Conservation (phyloP, 1,140 invertebrate genomes). For the Danaus melanippus region DNA sequence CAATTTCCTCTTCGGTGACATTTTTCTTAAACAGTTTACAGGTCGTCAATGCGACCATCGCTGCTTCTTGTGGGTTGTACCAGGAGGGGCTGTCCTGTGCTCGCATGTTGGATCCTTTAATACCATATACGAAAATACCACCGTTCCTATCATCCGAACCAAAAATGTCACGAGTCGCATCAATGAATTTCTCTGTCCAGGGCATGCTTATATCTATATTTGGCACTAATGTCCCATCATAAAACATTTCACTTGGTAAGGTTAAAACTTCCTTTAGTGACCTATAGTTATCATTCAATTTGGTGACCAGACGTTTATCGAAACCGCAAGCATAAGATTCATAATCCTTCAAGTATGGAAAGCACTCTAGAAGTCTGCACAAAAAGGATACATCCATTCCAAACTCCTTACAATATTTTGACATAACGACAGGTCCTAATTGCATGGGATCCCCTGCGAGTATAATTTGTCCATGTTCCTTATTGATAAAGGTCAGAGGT, state of each 20-base stretch:
- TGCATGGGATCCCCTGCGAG: constrained; percentile 94
- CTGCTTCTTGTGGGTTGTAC: constrained; percentile 91
- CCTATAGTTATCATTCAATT: constrained; percentile 83
- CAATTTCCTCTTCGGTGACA: constrained; percentile 81
- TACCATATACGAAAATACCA: constrained; percentile 88
- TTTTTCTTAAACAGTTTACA: constrained; percentile 77
- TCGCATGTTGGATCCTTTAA: constrained; percentile 82
- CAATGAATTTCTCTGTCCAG: constrained; percentile 44
- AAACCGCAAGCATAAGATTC: constrained; percentile 70
- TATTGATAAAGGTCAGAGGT: constrained; percentile 74
- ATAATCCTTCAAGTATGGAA: constrained; percentile 78
- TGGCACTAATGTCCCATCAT: constrained; percentile 79
- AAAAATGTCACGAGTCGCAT: constrained; percentile 57
- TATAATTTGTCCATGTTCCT: constrained; percentile 78
- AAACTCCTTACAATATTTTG: constrained; percentile 74
- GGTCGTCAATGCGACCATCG: constrained; percentile 76
- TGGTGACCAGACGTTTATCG: constrained; percentile 80
- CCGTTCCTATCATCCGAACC: constrained; percentile 51
- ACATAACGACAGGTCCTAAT: constrained; percentile 87
- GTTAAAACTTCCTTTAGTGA: constrained; percentile 84
- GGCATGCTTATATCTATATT: constrained; percentile 62
- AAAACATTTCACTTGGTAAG: constrained; percentile 87
- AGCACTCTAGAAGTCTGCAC: constrained; percentile 76
- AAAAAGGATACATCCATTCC: constrained; percentile 82
- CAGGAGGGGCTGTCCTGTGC: constrained; percentile 87